phyloP scores from a whole-genome alignment of 2,797 vertebrate genomes.

The Pogoniulus pusillus region DNA sequence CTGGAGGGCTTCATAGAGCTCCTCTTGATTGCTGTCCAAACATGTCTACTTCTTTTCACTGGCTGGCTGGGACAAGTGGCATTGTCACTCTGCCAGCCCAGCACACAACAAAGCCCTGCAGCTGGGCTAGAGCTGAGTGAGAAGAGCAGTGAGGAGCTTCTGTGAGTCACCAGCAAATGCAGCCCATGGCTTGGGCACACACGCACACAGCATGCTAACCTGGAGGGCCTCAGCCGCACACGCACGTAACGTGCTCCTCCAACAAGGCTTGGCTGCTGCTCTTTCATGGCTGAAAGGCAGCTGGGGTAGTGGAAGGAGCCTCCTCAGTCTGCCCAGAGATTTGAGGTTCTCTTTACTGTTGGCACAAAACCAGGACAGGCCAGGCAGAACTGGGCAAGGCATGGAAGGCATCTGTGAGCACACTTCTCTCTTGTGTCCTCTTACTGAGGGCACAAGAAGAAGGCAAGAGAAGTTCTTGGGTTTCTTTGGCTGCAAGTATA shows the following conservation, averaged over 20 bases:
- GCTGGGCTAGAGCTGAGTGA: background rate
- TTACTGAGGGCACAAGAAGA: background rate
- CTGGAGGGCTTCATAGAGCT: background rate
- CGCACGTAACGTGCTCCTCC: background rate
- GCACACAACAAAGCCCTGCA: background rate
- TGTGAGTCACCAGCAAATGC: background rate
- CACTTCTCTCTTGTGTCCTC: background rate
- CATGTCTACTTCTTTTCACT: background rate
- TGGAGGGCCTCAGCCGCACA: background rate
- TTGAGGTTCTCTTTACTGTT: background rate
- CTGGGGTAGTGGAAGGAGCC: background rate
- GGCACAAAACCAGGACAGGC: background rate
- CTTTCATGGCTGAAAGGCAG: constrained; percentile 6
- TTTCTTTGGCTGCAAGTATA: background rate
- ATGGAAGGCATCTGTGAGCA: background rate
- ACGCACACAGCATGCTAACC: background rate
- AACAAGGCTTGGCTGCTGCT: too few species aligned
- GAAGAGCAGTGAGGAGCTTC: background rate
- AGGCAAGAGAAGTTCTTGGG: background rate
- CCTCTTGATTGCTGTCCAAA: background rate
- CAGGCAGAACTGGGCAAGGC: background rate
- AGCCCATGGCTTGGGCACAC: background rate
- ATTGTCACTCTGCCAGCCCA: background rate
- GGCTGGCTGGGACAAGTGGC: background rate
- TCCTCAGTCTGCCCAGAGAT: background rate